Conservation (phyloP, 2,113 vertebrate species). For the Callorhinus ursinus region DNA sequence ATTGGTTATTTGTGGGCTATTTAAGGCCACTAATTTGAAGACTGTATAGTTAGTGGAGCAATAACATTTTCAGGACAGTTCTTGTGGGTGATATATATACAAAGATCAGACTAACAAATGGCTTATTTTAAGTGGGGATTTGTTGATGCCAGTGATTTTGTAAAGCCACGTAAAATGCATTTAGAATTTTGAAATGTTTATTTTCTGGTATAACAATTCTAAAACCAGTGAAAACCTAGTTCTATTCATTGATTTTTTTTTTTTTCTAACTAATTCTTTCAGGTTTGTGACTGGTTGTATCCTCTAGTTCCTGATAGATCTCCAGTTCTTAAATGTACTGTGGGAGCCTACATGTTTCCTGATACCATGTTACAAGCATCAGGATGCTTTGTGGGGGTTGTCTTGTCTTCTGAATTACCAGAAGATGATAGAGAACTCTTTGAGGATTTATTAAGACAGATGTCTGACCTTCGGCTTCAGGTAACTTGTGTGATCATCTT, state of each 20-base stretch:
- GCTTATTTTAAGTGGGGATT: not conserved
- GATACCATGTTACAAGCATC: slow-evolving; percentile 93
- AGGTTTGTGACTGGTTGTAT: slow-evolving; percentile 99
- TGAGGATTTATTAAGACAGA: slow-evolving; percentile 93
- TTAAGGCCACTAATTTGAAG: not conserved
- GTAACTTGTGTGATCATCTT: slow-evolving; percentile 81
- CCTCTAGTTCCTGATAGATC: slow-evolving; percentile 94
- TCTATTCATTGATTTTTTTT: not conserved
- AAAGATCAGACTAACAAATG: not conserved
- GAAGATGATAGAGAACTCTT: slow-evolving; percentile 90
- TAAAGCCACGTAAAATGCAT: not conserved
- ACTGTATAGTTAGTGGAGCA: not conserved
- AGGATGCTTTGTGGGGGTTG: slow-evolving; percentile 95
- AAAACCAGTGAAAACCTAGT: not conserved
- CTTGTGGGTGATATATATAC: not conserved
- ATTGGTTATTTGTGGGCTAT: not conserved
- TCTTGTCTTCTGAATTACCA: slow-evolving; percentile 95
- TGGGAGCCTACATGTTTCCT: slow-evolving; percentile 98
- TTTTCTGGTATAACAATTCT: not conserved
- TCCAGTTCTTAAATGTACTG: slow-evolving; percentile 94
- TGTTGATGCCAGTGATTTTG: not conserved
- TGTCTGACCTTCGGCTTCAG: slow-evolving; percentile 97
- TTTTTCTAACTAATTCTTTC: slow-evolving; percentile 18
- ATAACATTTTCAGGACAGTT: not conserved
- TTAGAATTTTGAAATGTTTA: not conserved